Conservation (phyloP, 2,888 invertebrate genomes). For the Temnothorax unifasciatus region DNA sequence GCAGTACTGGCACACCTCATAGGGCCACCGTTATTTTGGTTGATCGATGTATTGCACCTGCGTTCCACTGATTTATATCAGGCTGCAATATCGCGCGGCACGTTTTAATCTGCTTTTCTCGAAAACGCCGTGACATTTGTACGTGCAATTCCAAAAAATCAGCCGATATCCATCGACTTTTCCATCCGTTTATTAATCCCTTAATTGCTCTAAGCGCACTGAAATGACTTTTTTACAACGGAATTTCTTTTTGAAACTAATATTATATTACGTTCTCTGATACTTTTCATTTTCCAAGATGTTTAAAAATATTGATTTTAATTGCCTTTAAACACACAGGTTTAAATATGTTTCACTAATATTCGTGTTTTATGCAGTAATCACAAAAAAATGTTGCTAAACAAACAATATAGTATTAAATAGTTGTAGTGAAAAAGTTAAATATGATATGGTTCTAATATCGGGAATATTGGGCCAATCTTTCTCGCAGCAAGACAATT, state of each 20-base stretch:
- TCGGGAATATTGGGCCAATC: not conserved
- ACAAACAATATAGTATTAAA: not conserved
- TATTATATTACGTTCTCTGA: not conserved
- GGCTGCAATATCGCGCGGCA: slow-evolving; percentile 47
- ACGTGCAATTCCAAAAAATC: slow-evolving; percentile 62
- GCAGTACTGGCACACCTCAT: slow-evolving; percentile 30
- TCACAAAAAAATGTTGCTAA: not conserved
- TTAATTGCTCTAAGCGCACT: not conserved
- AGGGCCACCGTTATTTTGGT: slow-evolving; percentile 67
- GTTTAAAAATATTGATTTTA: not conserved
- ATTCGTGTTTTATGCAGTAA: not conserved
- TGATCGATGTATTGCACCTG: slow-evolving; percentile 77
- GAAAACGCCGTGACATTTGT: slow-evolving; percentile 61
- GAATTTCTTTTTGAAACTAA: not conserved
- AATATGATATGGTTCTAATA: not conserved
- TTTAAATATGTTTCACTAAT: not conserved
- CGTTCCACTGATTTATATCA: slow-evolving; percentile 74
- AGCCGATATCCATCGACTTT: not conserved
- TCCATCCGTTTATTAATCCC: not conserved
- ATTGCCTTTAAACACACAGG: not conserved
- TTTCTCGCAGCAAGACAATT: not conserved
- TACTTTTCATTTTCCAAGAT: not conserved
- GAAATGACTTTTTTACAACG: not conserved
- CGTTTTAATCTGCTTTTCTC: slow-evolving; percentile 70
- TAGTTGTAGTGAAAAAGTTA: not conserved